Evolutionary conservation across 2,888 invertebrate genomes (phyloP), one percentile per base, ranked within the genome.

Genomic region (Platypus cylindrus): DNA sequence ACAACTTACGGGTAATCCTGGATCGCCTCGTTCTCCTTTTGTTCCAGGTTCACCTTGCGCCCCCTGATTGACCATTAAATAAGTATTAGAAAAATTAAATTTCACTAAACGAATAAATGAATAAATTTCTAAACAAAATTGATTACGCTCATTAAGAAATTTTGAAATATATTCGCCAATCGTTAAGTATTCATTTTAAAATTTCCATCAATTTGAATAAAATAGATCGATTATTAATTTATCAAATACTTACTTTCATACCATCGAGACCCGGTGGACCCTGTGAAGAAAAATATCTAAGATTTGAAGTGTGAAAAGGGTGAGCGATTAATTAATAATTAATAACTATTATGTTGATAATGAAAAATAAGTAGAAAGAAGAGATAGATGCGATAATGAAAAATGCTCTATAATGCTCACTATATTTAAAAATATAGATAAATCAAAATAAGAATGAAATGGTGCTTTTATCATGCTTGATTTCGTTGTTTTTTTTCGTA

Each of bases 261-360:
- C 90, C 90, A 69, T 90, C 90, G 64, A 90, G 76, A 64, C 90
- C 90, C 45, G 89, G 82, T 50, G 86, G 83, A 62, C 90, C 90
- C 90, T 90, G 78, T 66, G 65, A 60, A 67, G 63, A 70, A 64
- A 71, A 65, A 55, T 45, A 50, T 50, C 52, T 49, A 53, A 55
- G 53, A 49, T 40, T 37, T 34, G 34, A 39, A 22, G 37, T 37
- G 43, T 34, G 53, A 55, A 53, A 50, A 38, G 35, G n/a, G 43
- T 40, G 32, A 33, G 40, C 36, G 25, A 37, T 14, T 33, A 34
- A 34, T 35, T 20, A 36, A 36, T 25, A 34, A 38, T 23, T 40
- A 34, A 37, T 29, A 37, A 33, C 37, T 13, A 37, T 18, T 25
- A 28, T 32, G 25, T 25, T 24, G 28, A 32, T 16, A 35, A 24